phyloP scores from a whole-genome alignment of 2,888 invertebrate genomes.

The Allophyes oxyacanthae region DNA sequence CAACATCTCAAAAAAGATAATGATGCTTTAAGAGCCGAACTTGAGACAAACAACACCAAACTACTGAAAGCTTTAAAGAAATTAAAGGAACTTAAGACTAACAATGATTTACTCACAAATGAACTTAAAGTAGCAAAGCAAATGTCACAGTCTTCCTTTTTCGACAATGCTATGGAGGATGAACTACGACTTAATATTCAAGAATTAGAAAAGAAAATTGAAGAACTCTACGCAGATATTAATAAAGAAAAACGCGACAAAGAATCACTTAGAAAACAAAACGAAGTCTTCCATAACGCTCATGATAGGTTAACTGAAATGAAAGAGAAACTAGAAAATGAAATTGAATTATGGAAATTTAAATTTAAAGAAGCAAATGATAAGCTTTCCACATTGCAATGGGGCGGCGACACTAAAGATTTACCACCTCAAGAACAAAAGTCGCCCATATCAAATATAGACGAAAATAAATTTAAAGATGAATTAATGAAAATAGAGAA shows the following conservation, averaged over 20 bases:
- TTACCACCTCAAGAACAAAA: conserved; percentile 58
- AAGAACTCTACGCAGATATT: conserved; percentile 89
- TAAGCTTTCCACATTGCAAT: conserved; percentile 88
- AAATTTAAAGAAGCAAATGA: conserved; percentile 92
- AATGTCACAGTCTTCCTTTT: conserved; percentile 88
- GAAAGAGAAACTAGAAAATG: conserved; percentile 94
- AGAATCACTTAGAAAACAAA: conserved; percentile 91
- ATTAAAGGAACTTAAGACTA: conserved; percentile 94
- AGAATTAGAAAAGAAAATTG: conserved; percentile 91
- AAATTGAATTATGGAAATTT: conserved; percentile 92
- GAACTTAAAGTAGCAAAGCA: conserved; percentile 88
- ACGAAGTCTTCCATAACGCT: conserved; percentile 92
- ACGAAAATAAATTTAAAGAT: conserved; percentile 61
- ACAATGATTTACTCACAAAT: conserved; percentile 90
- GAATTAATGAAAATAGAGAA: conserved; percentile 80
- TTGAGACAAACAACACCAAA: conserved; percentile 91
- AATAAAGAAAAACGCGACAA: conserved; percentile 91
- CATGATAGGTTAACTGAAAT: conserved; percentile 94
- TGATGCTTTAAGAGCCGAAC: conserved; percentile 89
- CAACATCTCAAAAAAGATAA: conserved; percentile 89
- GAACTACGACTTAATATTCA: conserved; percentile 92
- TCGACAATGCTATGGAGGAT: conserved; percentile 94
- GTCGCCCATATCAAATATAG: conserved; percentile 26
- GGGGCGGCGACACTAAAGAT: conserved; percentile 72
- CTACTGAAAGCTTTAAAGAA: conserved; percentile 94